These are phyloP conservation scores for Spicauda simplicius DNA, from an alignment of 2,888 invertebrate genomes.

Conservation along the genomic window DNA sequence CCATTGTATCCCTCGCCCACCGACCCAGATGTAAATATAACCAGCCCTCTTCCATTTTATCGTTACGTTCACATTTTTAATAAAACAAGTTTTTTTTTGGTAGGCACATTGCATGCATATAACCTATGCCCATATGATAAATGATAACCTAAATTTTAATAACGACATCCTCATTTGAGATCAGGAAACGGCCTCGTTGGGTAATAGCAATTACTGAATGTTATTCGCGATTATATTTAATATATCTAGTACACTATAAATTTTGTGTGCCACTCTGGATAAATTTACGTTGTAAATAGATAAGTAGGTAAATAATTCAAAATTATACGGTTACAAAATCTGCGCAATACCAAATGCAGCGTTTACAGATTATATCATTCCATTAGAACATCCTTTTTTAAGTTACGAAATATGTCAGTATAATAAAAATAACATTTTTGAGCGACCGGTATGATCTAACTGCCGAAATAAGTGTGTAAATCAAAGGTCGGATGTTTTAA, in stretches of 20 bases:
- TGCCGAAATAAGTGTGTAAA: conserved; percentile 53
- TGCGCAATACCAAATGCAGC: neutral
- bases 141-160: conserved; percentile 19
- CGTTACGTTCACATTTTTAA: conserved; percentile 13
- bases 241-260: too few relatives aligned
- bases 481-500: conserved; percentile 40
- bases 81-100: conserved; percentile 22
- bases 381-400: conserved; percentile 18
- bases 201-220: neutral
- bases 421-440: conserved; percentile 26
- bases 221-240: too few relatives aligned
- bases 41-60: conserved; percentile 17
- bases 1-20: conserved; percentile 22
- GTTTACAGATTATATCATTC: conserved; percentile 31
- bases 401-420: conserved; percentile 38
- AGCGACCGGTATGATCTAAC: conserved; percentile 34
- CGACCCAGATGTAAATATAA: conserved; percentile 19
- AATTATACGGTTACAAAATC: conserved; percentile 9
- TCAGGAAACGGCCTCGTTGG: conserved; percentile 8
- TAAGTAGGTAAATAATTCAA: neutral
- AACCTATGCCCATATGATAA: neutral
- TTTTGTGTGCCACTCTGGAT: neutral
- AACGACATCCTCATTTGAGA: conserved; percentile 20
- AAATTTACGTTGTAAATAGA: too few relatives aligned
- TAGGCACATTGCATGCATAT: neutral